Percentiles rank a stretch among this genome's conserved stretches.
Evolutionary conservation across 2,113 vertebrate genomes (phyloP).

Genomic region (Patagioenas fasciata): DNA sequence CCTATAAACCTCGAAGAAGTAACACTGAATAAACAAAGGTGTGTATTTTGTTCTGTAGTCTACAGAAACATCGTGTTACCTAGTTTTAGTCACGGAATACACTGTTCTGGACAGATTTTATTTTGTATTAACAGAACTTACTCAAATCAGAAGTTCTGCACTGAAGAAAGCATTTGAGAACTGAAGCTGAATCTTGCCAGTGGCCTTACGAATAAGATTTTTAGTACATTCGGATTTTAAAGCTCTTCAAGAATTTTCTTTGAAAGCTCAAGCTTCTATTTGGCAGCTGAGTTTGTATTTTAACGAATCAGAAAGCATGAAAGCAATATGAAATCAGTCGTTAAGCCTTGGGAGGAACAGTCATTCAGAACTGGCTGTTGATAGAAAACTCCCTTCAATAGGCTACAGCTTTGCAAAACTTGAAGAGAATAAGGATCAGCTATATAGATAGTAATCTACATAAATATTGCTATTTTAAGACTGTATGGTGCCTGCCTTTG

Average conservation of each 20-base stretch:
- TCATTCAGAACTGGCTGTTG: neutral
- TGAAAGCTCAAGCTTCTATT: neutral
- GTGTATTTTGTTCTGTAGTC: accelerated
- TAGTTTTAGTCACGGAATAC: neutral
- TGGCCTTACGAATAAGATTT: neutral
- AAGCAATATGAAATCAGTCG: neutral
- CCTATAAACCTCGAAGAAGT: neutral
- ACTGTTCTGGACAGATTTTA: neutral
- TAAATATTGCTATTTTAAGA: neutral
- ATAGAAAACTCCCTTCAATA: neutral
- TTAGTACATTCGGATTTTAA: neutral
- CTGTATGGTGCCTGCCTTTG: neutral
- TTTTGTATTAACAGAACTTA: neutral
- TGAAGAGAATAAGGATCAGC: neutral
- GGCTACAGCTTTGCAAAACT: neutral
- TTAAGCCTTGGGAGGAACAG: neutral
- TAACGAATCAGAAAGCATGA: constrained; percentile 2
- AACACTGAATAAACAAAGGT: neutral
- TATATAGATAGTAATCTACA: neutral
- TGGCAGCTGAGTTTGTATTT: neutral
- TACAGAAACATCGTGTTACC: neutral
- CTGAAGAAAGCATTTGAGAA: neutral
- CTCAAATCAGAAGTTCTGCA: neutral
- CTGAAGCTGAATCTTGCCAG: neutral
- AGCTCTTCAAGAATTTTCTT: neutral